A percentile compares a stretch with the other conserved stretches of the same genome.
These are phyloP conservation scores for Cyclopterus lumpus DNA, from an alignment of 2,797 vertebrate genomes.

Conservation along the genomic window DNA sequence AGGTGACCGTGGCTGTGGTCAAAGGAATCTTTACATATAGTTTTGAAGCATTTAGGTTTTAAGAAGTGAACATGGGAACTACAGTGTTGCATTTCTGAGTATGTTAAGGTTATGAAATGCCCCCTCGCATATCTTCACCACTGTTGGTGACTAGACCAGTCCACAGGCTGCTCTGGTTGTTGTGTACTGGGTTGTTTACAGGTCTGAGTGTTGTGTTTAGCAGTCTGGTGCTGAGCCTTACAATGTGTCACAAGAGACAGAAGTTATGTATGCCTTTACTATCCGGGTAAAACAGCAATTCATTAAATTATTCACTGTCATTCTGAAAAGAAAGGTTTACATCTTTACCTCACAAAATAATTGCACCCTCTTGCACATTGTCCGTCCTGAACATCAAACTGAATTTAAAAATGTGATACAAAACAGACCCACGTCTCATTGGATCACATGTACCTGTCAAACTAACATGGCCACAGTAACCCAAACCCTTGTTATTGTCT, in stretches of 20 bases:
- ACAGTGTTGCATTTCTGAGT: not conserved
- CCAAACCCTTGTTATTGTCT: conserved; percentile 58
- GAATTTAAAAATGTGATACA: conserved; percentile 6
- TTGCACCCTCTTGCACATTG: not conserved
- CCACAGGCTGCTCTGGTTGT: not conserved
- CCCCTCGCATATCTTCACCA: not conserved
- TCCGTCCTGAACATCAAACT: not conserved
- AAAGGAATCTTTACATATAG: not conserved
- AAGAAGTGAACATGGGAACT: not conserved
- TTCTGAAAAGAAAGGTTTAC: conserved; percentile 2
- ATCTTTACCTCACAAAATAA: not conserved
- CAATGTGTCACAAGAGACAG: not conserved
- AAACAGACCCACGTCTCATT: conserved; percentile 23
- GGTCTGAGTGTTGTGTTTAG: not conserved
- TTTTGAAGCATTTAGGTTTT: not conserved
- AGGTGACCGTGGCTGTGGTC: not conserved
- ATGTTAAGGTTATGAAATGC: not conserved
- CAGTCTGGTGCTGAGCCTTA: not conserved
- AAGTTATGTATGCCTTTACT: not conserved
- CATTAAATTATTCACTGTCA: not conserved
- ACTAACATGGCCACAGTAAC: conserved; percentile 50
- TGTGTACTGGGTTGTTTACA: not conserved
- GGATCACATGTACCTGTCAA: conserved; percentile 46
- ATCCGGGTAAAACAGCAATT: not conserved
- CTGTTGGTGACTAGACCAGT: not conserved